Conservation (phyloP, 2,113 vertebrate species). For the Mesitornis unicolor region DNA sequence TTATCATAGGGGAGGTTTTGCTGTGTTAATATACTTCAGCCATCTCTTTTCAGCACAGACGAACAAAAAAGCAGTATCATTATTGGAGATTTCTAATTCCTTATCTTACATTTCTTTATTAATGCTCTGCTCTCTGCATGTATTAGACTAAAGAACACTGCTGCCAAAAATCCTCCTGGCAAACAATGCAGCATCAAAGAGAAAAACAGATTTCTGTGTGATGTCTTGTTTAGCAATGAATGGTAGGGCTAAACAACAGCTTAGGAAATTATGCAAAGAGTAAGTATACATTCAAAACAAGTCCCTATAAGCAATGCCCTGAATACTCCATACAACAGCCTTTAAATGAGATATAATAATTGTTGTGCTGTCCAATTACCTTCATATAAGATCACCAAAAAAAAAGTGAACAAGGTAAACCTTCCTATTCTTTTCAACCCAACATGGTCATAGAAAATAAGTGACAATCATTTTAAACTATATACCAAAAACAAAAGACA, state of each 20-base stretch:
- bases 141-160: neutral
- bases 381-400: neutral
- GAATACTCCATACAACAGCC: neutral
- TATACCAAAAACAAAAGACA: neutral
- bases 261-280: neutral
- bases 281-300: neutral
- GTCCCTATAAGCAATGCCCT: neutral
- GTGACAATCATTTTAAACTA: neutral
- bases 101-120: neutral
- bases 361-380: neutral
- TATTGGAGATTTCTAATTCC: neutral
- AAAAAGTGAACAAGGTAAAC: neutral
- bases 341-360: neutral
- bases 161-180: neutral
- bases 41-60: neutral
- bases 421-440: neutral
- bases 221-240: neutral
- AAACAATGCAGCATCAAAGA: neutral
- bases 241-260: neutral
- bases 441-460: neutral
- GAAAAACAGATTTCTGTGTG: neutral
- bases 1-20: neutral
- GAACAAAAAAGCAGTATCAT: neutral
- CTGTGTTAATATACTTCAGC: neutral
- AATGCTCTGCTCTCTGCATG: neutral